These are phyloP conservation scores for Kryptolebias ocellatus DNA, from an alignment of 2,797 vertebrate genomes.

Conservation along the genomic window DNA sequence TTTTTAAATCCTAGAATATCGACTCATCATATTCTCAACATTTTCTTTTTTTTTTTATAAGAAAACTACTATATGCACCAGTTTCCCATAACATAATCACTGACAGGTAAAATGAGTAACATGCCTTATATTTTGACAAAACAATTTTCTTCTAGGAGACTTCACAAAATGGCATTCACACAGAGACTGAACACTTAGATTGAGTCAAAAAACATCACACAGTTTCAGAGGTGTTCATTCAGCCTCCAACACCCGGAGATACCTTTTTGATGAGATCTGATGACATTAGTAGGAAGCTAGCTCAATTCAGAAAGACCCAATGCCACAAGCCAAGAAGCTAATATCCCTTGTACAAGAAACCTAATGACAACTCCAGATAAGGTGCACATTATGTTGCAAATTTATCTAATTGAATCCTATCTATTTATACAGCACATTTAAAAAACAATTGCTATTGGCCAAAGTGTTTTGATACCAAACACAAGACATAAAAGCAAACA, in stretches of 20 bases:
- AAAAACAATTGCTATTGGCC: too few species aligned
- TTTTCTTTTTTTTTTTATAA: too few species aligned
- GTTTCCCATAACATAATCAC: neutral
- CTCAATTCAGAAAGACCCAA: neutral
- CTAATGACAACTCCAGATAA: neutral
- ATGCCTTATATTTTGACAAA: neutral
- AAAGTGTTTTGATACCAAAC: too few species aligned
- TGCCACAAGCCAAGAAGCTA: neutral
- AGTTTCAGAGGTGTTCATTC: neutral
- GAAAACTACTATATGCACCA: neutral
- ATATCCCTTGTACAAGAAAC: neutral
- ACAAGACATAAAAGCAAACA: too few species aligned
- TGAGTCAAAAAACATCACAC: neutral
- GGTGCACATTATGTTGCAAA: too few species aligned
- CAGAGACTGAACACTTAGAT: neutral
- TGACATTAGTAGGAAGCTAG: neutral
- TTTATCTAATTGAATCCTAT: too few species aligned
- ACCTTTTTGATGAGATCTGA: neutral
- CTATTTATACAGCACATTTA: too few species aligned
- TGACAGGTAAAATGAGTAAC: neutral
- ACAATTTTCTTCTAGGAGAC: neutral
- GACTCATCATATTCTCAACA: neutral
- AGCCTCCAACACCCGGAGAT: neutral
- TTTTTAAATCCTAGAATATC: neutral
- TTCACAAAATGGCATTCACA: neutral